phyloP scores from a whole-genome alignment of 2,113 vertebrate species.

The Ophthalmolycus amberensis region DNA sequence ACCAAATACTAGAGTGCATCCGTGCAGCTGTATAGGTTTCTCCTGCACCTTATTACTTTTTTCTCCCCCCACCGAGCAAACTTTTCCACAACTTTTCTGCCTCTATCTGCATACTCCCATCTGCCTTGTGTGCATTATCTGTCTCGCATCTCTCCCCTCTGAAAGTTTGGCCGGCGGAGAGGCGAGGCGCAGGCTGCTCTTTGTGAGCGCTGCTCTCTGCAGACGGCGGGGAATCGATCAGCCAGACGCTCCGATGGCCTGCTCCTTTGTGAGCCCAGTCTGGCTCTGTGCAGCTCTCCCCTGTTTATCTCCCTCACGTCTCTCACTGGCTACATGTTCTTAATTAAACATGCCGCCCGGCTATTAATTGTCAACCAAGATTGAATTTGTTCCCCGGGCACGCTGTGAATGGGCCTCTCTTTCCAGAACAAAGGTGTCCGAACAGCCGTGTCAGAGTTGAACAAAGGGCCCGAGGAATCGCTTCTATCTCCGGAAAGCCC shows the following conservation, averaged over 20 bases:
- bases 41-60: slow-evolving; percentile 6
- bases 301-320: slow-evolving; percentile 82
- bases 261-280: slow-evolving; percentile 79
- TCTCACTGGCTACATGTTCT: slow-evolving; percentile 77
- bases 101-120: slow-evolving; percentile 71
- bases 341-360: slow-evolving; percentile 83
- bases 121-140: slow-evolving; percentile 74
- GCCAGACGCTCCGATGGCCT: slow-evolving; percentile 74
- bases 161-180: slow-evolving; percentile 67
- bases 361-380: slow-evolving; percentile 84
- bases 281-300: slow-evolving; percentile 71
- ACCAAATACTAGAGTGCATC: slow-evolving; percentile 36
- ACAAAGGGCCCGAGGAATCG: slow-evolving; percentile 75
- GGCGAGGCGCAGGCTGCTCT: slow-evolving; percentile 64
- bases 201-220: slow-evolving; percentile 72
- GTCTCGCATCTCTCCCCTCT: slow-evolving; percentile 69
- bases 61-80: slow-evolving; percentile 31
- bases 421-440: slow-evolving; percentile 79
- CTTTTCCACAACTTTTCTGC: slow-evolving; percentile 53
- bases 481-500: slow-evolving; percentile 61
- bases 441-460: slow-evolving; percentile 77
- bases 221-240: slow-evolving; percentile 80
- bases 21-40: slow-evolving; percentile 43
- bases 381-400: slow-evolving; percentile 82
- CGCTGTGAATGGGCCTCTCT: slow-evolving; percentile 76